These are phyloP conservation scores for Perca fluviatilis DNA, from an alignment of 2,113 vertebrate genomes.

Conservation along the genomic window DNA sequence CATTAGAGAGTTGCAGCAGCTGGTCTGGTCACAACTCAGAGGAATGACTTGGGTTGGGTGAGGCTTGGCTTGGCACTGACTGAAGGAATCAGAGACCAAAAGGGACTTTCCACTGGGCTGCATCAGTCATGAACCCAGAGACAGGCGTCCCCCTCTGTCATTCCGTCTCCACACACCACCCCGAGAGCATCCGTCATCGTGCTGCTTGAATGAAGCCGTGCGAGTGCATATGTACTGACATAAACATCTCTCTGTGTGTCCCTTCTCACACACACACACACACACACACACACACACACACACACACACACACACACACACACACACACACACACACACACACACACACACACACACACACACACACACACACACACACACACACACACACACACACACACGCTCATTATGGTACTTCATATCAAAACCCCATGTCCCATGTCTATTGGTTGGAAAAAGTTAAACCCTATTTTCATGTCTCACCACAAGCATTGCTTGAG, in stretches of 20 bases:
- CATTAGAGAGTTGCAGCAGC: conserved; percentile 47
- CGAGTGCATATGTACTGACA: background rate
- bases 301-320: background rate
- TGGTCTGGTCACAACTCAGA: conserved; percentile 44
- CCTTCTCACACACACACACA: background rate
- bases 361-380: background rate
- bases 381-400: background rate
- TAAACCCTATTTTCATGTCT: conserved; percentile 17
- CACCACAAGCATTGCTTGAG: conserved; percentile 5
- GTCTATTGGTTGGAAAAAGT: conserved; percentile 18
- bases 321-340: background rate
- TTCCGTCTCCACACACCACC: background rate
- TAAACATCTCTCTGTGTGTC: background rate
- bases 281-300: background rate
- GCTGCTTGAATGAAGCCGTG: conserved; percentile 26
- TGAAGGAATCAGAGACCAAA: conserved; percentile 44
- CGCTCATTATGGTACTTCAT: background rate
- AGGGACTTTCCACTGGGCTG: conserved; percentile 65
- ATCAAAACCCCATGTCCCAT: background rate
- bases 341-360: background rate
- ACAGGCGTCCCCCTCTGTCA: conserved; percentile 28
- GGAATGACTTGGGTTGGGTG: conserved; percentile 41
- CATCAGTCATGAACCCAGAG: conserved; percentile 39
- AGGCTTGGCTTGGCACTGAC: conserved; percentile 38
- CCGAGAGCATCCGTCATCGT: conserved; percentile 8